Conservation (phyloP, 1,140 invertebrate genomes). For the Heliconius eleuchia region DNA sequence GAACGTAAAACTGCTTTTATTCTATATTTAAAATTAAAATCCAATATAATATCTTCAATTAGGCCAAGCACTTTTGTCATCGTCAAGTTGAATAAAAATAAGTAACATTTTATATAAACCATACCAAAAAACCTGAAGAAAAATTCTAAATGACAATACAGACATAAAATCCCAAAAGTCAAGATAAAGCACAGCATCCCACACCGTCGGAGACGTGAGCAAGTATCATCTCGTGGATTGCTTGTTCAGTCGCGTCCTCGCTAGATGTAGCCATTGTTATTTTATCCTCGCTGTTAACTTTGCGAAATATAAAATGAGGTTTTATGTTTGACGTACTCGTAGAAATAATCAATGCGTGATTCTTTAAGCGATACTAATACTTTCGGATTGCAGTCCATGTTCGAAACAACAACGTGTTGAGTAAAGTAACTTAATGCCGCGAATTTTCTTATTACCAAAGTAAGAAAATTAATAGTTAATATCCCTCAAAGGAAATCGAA, state of each 20-base stretch:
- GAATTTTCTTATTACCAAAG: too few relatives aligned
- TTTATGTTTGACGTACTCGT: neutral
- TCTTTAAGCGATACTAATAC: neutral
- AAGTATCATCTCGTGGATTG: slow-evolving; percentile 1
- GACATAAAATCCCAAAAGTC: neutral
- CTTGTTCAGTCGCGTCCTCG: neutral
- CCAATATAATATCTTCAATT: too few relatives aligned
- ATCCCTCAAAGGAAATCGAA: too few relatives aligned
- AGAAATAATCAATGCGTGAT: neutral
- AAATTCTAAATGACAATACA: neutral
- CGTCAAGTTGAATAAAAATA: too few relatives aligned
- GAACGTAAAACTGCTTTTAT: too few relatives aligned
- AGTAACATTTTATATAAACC: too few relatives aligned
- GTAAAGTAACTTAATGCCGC: neutral
- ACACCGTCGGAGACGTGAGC: neutral
- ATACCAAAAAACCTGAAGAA: neutral
- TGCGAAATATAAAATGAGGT: neutral
- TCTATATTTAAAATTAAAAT: too few relatives aligned
- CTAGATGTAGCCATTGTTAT: neutral
- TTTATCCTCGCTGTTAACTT: neutral
- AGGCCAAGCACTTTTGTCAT: too few relatives aligned
- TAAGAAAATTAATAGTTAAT: too few relatives aligned
- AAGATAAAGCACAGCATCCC: slow-evolving; percentile 6
- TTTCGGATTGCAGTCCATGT: neutral
- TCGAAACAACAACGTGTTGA: neutral